phyloP scores from a whole-genome alignment of 2,797 vertebrate species.

The Sebastolobus alascanus region DNA sequence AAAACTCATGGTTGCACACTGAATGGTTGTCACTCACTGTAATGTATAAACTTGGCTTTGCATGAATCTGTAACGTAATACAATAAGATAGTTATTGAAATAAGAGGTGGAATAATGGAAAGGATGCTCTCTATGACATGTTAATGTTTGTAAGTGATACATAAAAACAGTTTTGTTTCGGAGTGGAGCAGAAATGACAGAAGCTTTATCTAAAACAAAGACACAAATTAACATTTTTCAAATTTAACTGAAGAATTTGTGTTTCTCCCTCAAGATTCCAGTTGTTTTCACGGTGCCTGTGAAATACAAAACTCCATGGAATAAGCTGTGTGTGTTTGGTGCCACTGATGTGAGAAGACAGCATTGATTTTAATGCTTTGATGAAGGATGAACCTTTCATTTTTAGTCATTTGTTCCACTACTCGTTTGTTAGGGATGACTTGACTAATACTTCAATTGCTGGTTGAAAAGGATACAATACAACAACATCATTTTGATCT shows the following conservation, averaged over 20 bases:
- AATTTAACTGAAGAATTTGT: background rate
- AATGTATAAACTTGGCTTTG: background rate
- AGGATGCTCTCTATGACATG: background rate
- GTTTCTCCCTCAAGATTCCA: constrained; percentile 11
- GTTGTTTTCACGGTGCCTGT: constrained; percentile 16
- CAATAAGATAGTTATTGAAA: background rate
- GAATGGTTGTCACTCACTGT: background rate
- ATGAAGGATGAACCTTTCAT: constrained; percentile 68
- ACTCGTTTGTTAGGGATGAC: constrained; percentile 52
- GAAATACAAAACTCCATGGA: constrained; percentile 32
- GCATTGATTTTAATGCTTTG: constrained; percentile 55
- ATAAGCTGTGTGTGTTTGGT: constrained; percentile 10
- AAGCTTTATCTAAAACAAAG: constrained; percentile 1
- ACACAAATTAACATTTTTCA: background rate
- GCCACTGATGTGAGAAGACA: constrained; percentile 47
- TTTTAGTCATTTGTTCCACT: constrained; percentile 65
- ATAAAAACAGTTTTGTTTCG: background rate
- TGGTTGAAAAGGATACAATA: constrained; percentile 45
- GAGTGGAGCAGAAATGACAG: background rate
- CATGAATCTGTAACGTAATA: background rate
- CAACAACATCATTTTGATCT: constrained; percentile 33
- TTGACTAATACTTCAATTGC: constrained; percentile 61
- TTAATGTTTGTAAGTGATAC: constrained; percentile 5
- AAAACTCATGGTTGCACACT: background rate
- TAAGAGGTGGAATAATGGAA: background rate